Conservation (phyloP, 2,113 vertebrate species). For the Apodemus sylvaticus region DNA sequence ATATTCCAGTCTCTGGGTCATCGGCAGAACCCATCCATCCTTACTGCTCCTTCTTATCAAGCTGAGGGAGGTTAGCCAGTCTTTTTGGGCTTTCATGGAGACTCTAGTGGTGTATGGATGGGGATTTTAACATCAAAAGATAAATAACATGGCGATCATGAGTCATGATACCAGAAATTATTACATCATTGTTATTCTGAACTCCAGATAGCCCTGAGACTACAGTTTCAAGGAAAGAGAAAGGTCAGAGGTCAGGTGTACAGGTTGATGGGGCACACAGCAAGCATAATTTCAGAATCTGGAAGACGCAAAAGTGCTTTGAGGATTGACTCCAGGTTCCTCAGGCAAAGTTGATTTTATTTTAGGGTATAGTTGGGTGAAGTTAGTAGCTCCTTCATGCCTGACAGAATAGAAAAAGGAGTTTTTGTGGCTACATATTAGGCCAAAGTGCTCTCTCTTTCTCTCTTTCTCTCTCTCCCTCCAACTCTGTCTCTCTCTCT, state of each 20-base stretch:
- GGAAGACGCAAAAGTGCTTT: rapidly evolving
- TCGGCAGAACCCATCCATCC: rapidly evolving
- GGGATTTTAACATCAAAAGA: neutral
- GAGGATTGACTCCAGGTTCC: no score
- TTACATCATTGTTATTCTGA: neutral
- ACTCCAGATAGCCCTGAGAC: neutral
- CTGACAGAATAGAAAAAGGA: neutral
- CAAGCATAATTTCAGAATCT: neutral
- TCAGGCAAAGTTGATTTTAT: neutral
- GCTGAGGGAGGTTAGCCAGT: neutral
- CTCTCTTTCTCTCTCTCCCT: no score
- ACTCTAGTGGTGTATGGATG: neutral
- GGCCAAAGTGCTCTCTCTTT: neutral
- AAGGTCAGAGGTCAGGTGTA: rapidly evolving
- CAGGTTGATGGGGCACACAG: rapidly evolving
- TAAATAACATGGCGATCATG: neutral
- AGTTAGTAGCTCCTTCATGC: neutral
- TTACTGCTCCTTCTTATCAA: neutral
- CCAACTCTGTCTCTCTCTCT: no score
- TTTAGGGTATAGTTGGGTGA: rapidly evolving
- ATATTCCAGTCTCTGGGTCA: neutral
- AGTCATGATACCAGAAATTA: neutral
- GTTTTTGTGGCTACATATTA: neutral
- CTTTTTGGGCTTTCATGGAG: neutral
- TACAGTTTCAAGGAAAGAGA: rapidly evolving